Evolutionary conservation across 1,140 invertebrate species (phyloP).

Genomic region (Saccostrea glomerata): DNA sequence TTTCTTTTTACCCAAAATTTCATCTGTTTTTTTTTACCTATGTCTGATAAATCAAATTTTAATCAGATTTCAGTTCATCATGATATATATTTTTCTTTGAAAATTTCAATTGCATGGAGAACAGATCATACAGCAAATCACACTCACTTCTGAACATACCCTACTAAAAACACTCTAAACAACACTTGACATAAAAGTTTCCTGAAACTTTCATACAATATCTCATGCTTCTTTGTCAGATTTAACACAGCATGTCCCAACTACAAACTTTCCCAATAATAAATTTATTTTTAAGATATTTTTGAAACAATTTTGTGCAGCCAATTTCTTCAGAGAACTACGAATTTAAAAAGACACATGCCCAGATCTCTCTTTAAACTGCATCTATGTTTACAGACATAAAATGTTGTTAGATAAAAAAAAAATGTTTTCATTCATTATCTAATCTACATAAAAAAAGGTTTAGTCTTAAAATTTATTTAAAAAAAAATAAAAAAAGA

Average conservation of each 20-base stretch:
- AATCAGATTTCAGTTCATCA: neutral
- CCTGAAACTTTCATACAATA: neutral
- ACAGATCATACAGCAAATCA: neutral
- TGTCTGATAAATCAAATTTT: slow-evolving; percentile 17
- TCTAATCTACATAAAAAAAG: neutral
- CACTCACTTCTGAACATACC: neutral
- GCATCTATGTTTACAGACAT: neutral
- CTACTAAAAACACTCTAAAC: neutral
- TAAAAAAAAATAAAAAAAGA: too few relatives aligned
- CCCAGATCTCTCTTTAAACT: neutral
- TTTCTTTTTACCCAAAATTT: slow-evolving; percentile 2
- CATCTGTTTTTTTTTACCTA: slow-evolving; percentile 21
- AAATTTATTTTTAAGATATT: neutral
- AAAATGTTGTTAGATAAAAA: neutral
- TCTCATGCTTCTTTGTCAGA: neutral
- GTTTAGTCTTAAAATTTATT: neutral
- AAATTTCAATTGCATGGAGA: neutral
- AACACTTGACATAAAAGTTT: neutral
- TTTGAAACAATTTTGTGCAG: too few relatives aligned
- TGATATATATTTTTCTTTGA: neutral
- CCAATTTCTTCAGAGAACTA: neutral
- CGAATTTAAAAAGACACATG: neutral
- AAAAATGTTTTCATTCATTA: neutral
- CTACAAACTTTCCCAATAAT: neutral
- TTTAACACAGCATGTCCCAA: neutral